Evolutionary conservation across 2,888 invertebrate species (phyloP), one percentile per base, ranked within the genome.

Genomic region (Microdon myrmicae): DNA sequence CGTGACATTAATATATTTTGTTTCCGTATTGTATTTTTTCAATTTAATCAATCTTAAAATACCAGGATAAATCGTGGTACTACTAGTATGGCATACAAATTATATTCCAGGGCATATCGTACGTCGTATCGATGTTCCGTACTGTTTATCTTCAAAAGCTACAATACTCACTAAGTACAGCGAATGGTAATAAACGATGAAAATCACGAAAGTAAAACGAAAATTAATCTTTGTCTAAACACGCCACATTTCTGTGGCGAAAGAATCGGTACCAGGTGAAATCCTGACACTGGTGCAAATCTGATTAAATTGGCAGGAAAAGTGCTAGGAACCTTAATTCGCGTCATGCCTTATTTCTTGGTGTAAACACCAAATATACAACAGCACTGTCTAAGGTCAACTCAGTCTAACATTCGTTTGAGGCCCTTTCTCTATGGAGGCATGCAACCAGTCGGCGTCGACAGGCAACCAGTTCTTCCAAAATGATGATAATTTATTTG

Each of bases 241-340:
- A 64, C 64, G 64, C 64, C 53, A 64, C 58, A 58, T 37, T 22
- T 37, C 44, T 35, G 56, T 25, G 41, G 20, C 16, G 17, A 56
- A 56, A 28, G 41, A 14, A 26, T 47, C 56, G 64, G 64, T 64
- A 64, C 64, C 64, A 64, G 64, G 43, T 53, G 37, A 47, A 51
- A 58, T 41, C 64, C 58, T 64, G 64, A 64, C 64, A 64, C 64
- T 51, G 58, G 47, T 47, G 45, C 51, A 58, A 58, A 53, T 64
- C 64, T 45, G 64, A 64, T 58, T 64, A 64, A 64, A 64, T 64
- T 64, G 64, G 64, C 64, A 58, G 64, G 58, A 64, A 64, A 64
- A 64, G 64, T 64, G 64, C 64, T 53, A 58, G 64, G 58, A 64
- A 64, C 64, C 64, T 58, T 64, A 64, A 64, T 64, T 64, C 58